Conservation (phyloP, 2,797 vertebrate species). For the Phalloptychus januarius region DNA sequence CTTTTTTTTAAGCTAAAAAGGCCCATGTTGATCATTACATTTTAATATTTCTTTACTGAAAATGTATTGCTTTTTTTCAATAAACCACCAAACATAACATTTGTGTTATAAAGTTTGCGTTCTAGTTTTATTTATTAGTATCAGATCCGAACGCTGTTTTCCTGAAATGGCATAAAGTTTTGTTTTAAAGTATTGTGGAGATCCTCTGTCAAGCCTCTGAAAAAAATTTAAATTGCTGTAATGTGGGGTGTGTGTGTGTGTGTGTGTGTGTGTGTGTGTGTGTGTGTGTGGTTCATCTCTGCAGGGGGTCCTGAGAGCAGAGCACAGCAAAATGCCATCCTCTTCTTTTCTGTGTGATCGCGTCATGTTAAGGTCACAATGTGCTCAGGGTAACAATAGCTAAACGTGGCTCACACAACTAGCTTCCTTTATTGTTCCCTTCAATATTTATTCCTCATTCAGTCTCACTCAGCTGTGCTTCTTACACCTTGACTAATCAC, state of each 20-base stretch:
- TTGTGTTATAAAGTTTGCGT: neutral
- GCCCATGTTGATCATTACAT: neutral
- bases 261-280: slow-evolving; percentile 20
- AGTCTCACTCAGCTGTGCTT: slow-evolving; percentile 45
- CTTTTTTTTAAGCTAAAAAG: neutral
- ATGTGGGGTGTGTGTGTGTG: neutral
- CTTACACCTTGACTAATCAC: slow-evolving; percentile 66
- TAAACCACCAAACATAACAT: neutral
- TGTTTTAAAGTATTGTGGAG: neutral
- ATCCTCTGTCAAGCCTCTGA: slow-evolving; percentile 30
- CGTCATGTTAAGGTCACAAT: slow-evolving; percentile 58
- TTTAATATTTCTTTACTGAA: neutral
- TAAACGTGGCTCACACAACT: slow-evolving; percentile 26
- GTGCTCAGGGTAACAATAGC: slow-evolving; percentile 51
- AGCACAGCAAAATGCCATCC: slow-evolving; percentile 56
- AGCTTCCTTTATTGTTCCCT: slow-evolving; percentile 56
- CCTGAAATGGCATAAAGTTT: neutral
- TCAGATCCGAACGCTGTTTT: neutral
- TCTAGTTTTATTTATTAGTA: neutral
- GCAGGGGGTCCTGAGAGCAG: slow-evolving; percentile 34
- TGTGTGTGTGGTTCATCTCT: slow-evolving; percentile 20
- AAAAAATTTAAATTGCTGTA: slow-evolving; percentile 26
- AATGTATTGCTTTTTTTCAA: neutral
- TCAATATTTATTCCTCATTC: slow-evolving; percentile 56
- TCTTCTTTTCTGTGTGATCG: slow-evolving; percentile 53